These are phyloP conservation scores for Pseudeuparius sepicola DNA, from an alignment of 2,888 invertebrate species.

Conservation along the genomic window DNA sequence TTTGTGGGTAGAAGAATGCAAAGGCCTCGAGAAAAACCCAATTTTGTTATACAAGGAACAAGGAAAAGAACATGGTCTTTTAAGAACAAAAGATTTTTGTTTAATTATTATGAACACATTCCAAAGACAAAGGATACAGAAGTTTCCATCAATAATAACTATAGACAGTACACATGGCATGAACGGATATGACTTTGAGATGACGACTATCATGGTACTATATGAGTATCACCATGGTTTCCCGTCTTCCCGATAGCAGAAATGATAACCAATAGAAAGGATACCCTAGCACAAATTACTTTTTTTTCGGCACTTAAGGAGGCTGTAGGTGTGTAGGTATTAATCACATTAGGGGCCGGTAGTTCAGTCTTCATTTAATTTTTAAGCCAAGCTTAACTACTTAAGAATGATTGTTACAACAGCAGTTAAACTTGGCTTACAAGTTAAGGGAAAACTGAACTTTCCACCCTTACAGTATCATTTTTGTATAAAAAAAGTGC, in stretches of 20 bases:
- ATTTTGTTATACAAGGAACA: constrained; percentile 15
- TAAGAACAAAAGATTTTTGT: constrained; percentile 16
- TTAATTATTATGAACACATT: constrained; percentile 35
- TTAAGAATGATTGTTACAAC: no score
- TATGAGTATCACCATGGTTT: constrained; percentile 22
- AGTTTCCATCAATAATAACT: constrained; percentile 11
- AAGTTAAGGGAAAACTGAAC: no score
- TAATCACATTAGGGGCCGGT: no score
- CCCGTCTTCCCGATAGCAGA: constrained; percentile 15
- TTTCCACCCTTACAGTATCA: no score
- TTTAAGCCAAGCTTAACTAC: no score
- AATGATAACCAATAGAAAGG: constrained; percentile 19
- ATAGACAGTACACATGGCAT: constrained; percentile 17
- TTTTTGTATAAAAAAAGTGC: no score
- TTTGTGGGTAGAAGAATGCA: constrained; percentile 13
- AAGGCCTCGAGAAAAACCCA: constrained; percentile 11
- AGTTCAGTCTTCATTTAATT: no score
- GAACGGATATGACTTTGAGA: constrained; percentile 21
- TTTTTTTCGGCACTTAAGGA: constrained; percentile 11
- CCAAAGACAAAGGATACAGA: constrained; percentile 55
- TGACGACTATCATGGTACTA: constrained; percentile 19
- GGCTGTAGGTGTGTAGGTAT: constrained; percentile 4
- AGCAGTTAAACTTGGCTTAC: no score
- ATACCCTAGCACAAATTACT: constrained; percentile 8
- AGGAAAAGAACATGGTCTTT: constrained; percentile 7